Conservation (phyloP, 64 coral and sea anemone species). For the Pachyseris speciosa region DNA sequence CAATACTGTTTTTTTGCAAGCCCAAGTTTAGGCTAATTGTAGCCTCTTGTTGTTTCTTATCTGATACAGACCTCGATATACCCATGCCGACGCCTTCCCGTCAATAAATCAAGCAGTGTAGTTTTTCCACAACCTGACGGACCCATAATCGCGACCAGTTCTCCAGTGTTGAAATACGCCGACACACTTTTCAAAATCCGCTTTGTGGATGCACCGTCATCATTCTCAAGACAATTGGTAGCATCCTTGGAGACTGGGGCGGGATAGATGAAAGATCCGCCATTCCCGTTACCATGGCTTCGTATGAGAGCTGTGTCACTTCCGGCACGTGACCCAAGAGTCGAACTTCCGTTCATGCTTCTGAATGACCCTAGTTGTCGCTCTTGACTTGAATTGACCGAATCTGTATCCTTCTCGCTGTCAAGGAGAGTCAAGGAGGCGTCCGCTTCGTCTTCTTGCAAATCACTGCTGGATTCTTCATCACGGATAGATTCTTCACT, state of each 20-base stretch:
- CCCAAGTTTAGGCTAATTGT: too few relatives aligned
- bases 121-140: conserved; percentile 28
- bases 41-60: too few relatives aligned
- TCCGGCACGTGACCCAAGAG: neutral
- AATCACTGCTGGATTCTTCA: neutral
- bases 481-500: neutral
- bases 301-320: neutral
- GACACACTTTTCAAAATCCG: conserved; percentile 27
- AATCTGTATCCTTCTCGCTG: neutral
- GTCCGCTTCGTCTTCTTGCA: neutral
- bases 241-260: neutral
- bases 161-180: conserved; percentile 36
- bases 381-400: neutral
- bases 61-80: neutral
- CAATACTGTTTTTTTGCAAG: too few relatives aligned
- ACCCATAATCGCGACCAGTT: conserved; percentile 32
- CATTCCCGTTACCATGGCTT: neutral
- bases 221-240: neutral
- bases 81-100: conserved; percentile 12
- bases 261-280: too few relatives aligned
- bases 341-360: neutral
- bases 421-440: neutral
- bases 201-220: neutral
- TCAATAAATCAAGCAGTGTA: conserved; percentile 20
- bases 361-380: neutral